Base-by-base conservation (phyloP, 1,140 invertebrate genomes). In the Subanguina moxae region DNA sequence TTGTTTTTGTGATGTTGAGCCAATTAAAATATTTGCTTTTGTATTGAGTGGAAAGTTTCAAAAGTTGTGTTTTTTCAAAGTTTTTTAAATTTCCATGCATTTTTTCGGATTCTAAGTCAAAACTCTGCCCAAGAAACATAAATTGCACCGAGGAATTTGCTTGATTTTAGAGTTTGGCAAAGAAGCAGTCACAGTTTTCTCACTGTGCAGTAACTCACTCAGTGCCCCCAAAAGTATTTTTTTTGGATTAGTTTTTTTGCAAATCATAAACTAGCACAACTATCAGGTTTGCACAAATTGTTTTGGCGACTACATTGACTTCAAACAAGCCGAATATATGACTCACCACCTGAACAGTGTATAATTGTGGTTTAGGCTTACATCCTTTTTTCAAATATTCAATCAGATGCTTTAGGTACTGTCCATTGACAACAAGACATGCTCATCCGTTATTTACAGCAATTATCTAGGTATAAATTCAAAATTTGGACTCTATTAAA, bases 401-500 rank as follows among this genome's bases (percentile, higher is more conserved):
- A 25, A 52, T n/a, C n/a, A 21, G 15, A 52, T 52, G 48, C 32
- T 38, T 38, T 38, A 38, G 32, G n/a, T 52, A 5, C 48, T 21
- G 27, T 79, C 76, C 1, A 46, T 77, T 28, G 76, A 78, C 66
- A 79, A 79, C 59, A 68, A 63, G 15, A 73, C 76, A 15, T 78
- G 76, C 56, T 21, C 77, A 0, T 23, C 63, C 15, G 72, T 78
- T 9, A 76, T 78, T 58, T 78, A 78, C 56, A 68, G 64, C 9
- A 72, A 65, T 52, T 78, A 79, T 64, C 43, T 76, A 38, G 32
- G 32, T 38, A 11, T n/a, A 38, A 38, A 38, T 38, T 38, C 32
- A 38, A 38, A n/a, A n/a, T n/a, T n/a, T n/a, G n/a, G n/a, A n/a
- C n/a, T n/a, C n/a, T n/a, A n/a, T n/a, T n/a, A n/a, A n/a, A n/a